These are phyloP conservation scores for Coendou prehensilis DNA, from an alignment of 2,797 vertebrate species.

Conservation along the genomic window DNA sequence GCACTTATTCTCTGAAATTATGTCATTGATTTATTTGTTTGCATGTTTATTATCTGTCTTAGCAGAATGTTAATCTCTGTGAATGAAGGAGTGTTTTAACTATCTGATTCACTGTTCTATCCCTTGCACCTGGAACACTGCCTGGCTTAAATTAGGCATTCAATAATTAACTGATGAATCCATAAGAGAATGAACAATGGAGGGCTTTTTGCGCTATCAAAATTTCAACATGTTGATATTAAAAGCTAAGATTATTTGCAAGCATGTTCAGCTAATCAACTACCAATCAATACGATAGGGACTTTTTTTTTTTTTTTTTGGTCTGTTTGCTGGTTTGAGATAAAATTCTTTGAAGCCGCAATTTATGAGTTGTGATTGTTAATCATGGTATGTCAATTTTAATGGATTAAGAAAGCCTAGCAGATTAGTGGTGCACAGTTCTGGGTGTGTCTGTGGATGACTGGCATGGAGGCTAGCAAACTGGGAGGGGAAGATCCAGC, in stretches of 20 bases:
- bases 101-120: background rate
- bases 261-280: background rate
- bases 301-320: background rate
- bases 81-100: background rate
- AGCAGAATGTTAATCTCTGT: background rate
- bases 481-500: background rate
- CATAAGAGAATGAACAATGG: background rate
- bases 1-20: conserved; percentile 34
- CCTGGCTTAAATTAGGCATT: background rate
- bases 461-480: background rate
- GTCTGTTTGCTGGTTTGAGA: conserved; percentile 31
- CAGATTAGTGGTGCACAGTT: background rate
- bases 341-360: background rate
- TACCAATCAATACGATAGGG: background rate
- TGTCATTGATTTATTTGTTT: background rate
- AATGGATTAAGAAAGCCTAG: background rate
- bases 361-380: background rate
- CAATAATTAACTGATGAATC: conserved; percentile 11
- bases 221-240: conserved; percentile 14
- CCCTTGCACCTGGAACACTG: background rate
- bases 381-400: background rate
- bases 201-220: background rate
- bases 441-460: background rate
- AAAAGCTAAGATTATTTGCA: conserved; percentile 47
- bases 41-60: background rate